These are phyloP conservation scores for Acanthococcus lagerstroemiae DNA, from an alignment of 2,888 invertebrate species.

Conservation along the genomic window DNA sequence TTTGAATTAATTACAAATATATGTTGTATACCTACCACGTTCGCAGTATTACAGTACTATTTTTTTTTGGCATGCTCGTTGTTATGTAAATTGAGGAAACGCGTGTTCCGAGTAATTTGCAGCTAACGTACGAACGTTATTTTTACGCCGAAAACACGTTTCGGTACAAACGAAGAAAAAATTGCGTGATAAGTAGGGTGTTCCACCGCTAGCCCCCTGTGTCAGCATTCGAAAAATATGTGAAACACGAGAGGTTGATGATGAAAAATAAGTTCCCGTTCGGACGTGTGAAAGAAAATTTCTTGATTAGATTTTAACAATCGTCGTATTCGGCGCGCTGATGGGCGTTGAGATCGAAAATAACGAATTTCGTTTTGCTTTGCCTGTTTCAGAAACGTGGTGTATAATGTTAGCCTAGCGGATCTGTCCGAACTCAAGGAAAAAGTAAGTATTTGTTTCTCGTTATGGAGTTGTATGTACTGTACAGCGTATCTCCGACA, in stretches of 20 bases:
- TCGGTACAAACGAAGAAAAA: not conserved
- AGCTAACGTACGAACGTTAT: not conserved
- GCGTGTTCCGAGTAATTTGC: constrained; percentile 28
- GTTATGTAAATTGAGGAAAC: constrained; percentile 4
- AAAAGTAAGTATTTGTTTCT: constrained; percentile 13
- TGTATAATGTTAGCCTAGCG: constrained; percentile 81
- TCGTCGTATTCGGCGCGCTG: no score
- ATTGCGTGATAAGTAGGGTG: constrained; percentile 1
- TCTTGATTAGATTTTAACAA: no score
- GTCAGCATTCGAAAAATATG: no score
- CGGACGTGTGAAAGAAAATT: not conserved
- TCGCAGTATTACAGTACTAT: no score
- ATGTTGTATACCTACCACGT: no score
- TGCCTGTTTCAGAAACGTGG: constrained; percentile 61
- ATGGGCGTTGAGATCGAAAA: no score
- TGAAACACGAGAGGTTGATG: not conserved
- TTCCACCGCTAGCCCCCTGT: no score
- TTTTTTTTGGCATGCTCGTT: not conserved
- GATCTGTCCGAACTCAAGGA: constrained; percentile 12
- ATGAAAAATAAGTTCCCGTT: not conserved
- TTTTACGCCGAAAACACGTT: no score
- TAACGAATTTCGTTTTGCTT: constrained; percentile 20
- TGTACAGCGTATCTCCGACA: no score
- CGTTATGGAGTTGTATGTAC: no score
- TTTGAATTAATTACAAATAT: no score